These are phyloP conservation scores for Drosophila santomea DNA, from an alignment of 1,140 invertebrate species.

Conservation along the genomic window DNA sequence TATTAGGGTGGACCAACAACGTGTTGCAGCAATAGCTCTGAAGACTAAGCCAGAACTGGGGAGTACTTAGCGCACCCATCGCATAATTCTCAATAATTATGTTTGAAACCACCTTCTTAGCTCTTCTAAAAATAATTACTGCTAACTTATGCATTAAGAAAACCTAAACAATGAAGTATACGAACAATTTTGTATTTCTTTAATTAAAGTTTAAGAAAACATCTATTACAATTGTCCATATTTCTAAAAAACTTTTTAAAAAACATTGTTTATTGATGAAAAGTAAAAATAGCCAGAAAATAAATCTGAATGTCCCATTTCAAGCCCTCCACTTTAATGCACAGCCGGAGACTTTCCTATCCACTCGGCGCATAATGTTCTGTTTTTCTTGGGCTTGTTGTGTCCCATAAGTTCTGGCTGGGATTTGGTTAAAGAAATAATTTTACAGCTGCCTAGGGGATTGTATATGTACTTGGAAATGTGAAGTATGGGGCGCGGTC, in stretches of 20 bases:
- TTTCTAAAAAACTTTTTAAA: not conserved
- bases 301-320: slow-evolving; percentile 16
- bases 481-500: not conserved
- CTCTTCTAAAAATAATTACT: not conserved
- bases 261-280: too few species aligned
- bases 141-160: not conserved
- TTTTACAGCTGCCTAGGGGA: slow-evolving; percentile 53
- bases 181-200: too few species aligned
- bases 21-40: slow-evolving; percentile 18
- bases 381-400: slow-evolving; percentile 12
- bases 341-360: slow-evolving; percentile 40
- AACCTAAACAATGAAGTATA: not conserved
- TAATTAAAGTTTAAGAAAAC: too few species aligned
- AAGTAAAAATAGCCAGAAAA: slow-evolving; percentile 4
- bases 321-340: slow-evolving; percentile 28
- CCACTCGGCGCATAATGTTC: slow-evolving; percentile 18
- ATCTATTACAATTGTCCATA: not conserved
- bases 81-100: not conserved
- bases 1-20: slow-evolving; percentile 47
- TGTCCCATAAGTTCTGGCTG: slow-evolving; percentile 31
- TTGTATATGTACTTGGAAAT: slow-evolving; percentile 7
- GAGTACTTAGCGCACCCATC: not conserved
- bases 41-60: slow-evolving; percentile 6
- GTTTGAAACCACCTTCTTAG: not conserved
- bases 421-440: slow-evolving; percentile 61